Evolutionary conservation across 2,888 invertebrate species (phyloP), one percentile per base, ranked within the genome.

Genomic region (Drosophila incognita): DNA sequence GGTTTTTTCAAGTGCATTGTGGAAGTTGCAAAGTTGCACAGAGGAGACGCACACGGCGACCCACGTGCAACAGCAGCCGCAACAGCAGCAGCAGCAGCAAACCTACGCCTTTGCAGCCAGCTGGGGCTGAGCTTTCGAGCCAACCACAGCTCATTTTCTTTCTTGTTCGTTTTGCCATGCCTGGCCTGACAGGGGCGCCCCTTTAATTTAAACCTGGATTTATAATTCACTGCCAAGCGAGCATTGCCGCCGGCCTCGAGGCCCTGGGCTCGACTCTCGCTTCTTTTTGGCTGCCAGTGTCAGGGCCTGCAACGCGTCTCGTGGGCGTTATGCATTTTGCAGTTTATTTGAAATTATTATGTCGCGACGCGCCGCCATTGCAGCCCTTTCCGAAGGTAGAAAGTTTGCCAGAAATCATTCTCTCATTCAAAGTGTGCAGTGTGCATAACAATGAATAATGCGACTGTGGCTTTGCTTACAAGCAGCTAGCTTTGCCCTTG

Each of bases 271-370:
- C 24, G 65, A 73, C 60, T 65, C 35, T 52, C 13, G 52, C 61
- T 42, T 29, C 65, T 27, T 52, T 35, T 71, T 79, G 79, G 49
- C 69, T 74, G 76, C 54, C 56, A 67, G 52, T 64, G 67, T 69
- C 81, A 64, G 49, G 63, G 67, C 54, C 67, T 70, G 68, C 66
- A 38, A 4, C 71, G 64, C 54, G 77, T 78, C 73, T 75, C 75
- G 88, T 87, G 88, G 89, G 89, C 82, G 83, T 76, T 79, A 83
- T 91, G 87, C 87, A 82, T 85, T 88, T 90, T 83, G 84, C 89
- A 90, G 86, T 87, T 87, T 90, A 89, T 87, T 90, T 89, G 82
- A 91, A 91, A 87, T 90, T 90, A 91, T 90, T 90, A 89, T 87
- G 89, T 89, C 89, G 87, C 87, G 87, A 79, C 81, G 87, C 78